Percentiles rank a stretch among this genome's conserved stretches.
Evolutionary conservation across 2,888 invertebrate genomes (phyloP).

Genomic region (Arge pagana): DNA sequence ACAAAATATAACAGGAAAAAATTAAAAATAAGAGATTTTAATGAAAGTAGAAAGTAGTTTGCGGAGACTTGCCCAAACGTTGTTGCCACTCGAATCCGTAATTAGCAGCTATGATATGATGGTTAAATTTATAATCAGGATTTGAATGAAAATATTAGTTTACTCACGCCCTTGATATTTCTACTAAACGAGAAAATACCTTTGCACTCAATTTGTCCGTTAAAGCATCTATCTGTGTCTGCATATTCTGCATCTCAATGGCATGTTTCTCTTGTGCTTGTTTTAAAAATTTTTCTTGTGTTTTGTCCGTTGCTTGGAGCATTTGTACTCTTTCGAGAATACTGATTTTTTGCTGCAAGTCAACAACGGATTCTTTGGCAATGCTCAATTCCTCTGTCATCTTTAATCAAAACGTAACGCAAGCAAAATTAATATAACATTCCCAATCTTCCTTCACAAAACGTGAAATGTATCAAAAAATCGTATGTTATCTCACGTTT

Average conservation of each 20-base stretch:
- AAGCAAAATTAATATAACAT: neutral
- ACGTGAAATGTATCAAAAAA: neutral
- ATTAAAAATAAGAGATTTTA: no score
- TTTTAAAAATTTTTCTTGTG: conserved; percentile 55
- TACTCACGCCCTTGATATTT: neutral
- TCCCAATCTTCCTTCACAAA: conserved; percentile 5
- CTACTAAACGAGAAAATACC: conserved; percentile 34
- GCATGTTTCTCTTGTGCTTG: conserved; percentile 60
- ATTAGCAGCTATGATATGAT: conserved; percentile 37
- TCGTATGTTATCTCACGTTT: conserved; percentile 37
- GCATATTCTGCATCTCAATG: conserved; percentile 59
- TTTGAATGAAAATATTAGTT: neutral
- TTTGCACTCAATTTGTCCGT: conserved; percentile 53
- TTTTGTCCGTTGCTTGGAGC: conserved; percentile 46
- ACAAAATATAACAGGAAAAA: no score
- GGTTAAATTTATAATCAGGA: conserved; percentile 13
- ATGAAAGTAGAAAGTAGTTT: no score
- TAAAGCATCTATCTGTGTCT: conserved; percentile 59
- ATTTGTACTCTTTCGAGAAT: conserved; percentile 47
- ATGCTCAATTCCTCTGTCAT: conserved; percentile 45
- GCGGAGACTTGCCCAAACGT: conserved; percentile 40
- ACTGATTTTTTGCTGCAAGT: conserved; percentile 49
- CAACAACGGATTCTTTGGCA: conserved; percentile 44
- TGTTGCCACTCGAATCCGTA: conserved; percentile 37
- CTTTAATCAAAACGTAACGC: conserved; percentile 29